These are phyloP conservation scores for Pachyramphus minor DNA, from an alignment of 2,113 vertebrate genomes.

Conservation along the genomic window DNA sequence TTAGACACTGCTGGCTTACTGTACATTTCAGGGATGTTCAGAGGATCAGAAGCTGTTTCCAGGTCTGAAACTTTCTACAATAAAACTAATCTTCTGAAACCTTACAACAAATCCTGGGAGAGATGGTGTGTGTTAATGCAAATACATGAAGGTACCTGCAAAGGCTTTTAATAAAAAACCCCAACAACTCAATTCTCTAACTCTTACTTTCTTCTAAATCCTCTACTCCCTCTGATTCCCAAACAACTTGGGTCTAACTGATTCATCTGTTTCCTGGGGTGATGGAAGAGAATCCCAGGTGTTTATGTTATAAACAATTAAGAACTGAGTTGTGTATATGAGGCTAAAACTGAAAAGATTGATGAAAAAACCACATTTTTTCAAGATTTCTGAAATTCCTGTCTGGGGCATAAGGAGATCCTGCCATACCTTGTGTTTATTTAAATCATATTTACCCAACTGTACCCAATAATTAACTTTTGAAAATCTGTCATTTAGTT, in stretches of 20 bases:
- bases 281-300: background rate
- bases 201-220: background rate
- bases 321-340: background rate
- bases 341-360: background rate
- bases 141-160: background rate
- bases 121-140: background rate
- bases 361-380: background rate
- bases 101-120: background rate
- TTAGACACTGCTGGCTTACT: background rate
- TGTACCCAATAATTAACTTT: background rate
- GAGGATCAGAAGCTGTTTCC: rapidly evolving
- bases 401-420: background rate
- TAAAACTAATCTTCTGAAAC: background rate
- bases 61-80: background rate
- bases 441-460: background rate
- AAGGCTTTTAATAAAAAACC: background rate
- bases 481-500: background rate
- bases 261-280: background rate
- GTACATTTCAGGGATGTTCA: rapidly evolving
- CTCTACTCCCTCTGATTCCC: background rate
- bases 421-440: background rate
- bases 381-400: background rate
- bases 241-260: background rate
- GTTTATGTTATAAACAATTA: background rate
- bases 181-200: background rate